phyloP scores from a whole-genome alignment of 2,797 vertebrate genomes.

The Sebastes aleutianus region DNA sequence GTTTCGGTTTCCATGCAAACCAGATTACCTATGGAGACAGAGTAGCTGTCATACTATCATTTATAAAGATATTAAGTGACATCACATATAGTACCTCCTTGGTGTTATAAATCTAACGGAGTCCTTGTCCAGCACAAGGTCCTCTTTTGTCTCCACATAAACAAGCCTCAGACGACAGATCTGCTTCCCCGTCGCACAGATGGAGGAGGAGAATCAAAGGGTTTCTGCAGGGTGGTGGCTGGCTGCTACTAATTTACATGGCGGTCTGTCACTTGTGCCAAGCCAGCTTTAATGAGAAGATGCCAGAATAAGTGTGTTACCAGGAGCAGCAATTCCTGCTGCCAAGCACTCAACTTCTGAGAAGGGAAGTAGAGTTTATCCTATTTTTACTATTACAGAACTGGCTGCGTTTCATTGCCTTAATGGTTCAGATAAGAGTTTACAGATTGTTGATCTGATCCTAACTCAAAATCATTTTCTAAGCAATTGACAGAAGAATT shows the following conservation, averaged over 20 bases:
- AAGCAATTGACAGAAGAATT: neutral
- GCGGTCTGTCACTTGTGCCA: conserved; percentile 38
- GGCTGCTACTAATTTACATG: conserved; percentile 48
- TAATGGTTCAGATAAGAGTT: neutral
- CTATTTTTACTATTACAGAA: conserved; percentile 11
- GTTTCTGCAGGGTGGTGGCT: conserved; percentile 43
- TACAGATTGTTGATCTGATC: neutral
- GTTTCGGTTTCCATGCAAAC: neutral
- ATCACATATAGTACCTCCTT: neutral
- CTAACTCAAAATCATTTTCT: neutral
- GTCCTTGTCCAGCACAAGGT: neutral
- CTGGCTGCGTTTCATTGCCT: neutral
- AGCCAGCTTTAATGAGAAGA: conserved; percentile 60
- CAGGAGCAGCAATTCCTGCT: conserved; percentile 15
- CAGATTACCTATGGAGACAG: neutral
- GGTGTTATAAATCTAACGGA: neutral
- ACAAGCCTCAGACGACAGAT: conserved; percentile 4
- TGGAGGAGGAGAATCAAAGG: conserved; percentile 38
- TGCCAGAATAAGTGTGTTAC: conserved; percentile 32
- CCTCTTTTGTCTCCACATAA: neutral
- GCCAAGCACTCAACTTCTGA: neutral
- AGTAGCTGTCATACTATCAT: neutral
- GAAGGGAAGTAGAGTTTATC: conserved; percentile 24
- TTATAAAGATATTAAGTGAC: neutral
- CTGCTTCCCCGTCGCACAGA: conserved; percentile 13